Evolutionary conservation across 2,113 vertebrate genomes (phyloP).

Genomic region (Chauna torquata): DNA sequence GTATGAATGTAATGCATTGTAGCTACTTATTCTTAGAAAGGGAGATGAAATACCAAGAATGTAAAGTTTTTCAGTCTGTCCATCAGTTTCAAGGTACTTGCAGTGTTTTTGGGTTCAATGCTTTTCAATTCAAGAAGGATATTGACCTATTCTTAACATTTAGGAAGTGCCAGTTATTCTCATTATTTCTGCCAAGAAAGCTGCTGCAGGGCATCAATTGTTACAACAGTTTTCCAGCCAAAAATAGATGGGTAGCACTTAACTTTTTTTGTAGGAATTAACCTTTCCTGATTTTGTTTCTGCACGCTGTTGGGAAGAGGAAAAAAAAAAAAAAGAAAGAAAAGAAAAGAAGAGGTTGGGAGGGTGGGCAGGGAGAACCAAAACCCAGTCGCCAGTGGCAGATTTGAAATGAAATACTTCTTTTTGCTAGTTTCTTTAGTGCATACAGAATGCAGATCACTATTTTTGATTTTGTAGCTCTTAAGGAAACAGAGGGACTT

Average conservation of each 20-base stretch:
- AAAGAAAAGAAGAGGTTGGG: neutral
- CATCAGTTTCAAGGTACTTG: neutral
- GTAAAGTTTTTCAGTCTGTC: neutral
- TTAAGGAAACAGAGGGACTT: neutral
- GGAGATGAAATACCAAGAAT: neutral
- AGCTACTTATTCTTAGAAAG: neutral
- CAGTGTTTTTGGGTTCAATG: neutral
- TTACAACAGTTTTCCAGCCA: neutral
- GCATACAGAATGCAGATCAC: neutral
- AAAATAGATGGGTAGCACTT: constrained; percentile 24
- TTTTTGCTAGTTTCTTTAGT: neutral
- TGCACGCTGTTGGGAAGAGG: neutral
- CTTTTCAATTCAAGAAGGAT: constrained; percentile 24
- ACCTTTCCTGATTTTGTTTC: constrained; percentile 36
- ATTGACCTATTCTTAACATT: constrained; percentile 59
- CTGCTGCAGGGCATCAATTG: neutral
- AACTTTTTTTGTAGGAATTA: constrained; percentile 7
- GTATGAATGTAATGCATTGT: neutral
- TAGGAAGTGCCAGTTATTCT: constrained; percentile 30
- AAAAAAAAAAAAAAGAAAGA: neutral
- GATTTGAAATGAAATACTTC: neutral
- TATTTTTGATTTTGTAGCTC: rapidly evolving
- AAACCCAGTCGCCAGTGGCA: neutral
- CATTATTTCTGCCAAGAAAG: constrained; percentile 51
- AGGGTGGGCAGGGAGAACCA: neutral